phyloP scores from a whole-genome alignment of 2,797 vertebrate genomes.

The Ispidina lecontei region DNA sequence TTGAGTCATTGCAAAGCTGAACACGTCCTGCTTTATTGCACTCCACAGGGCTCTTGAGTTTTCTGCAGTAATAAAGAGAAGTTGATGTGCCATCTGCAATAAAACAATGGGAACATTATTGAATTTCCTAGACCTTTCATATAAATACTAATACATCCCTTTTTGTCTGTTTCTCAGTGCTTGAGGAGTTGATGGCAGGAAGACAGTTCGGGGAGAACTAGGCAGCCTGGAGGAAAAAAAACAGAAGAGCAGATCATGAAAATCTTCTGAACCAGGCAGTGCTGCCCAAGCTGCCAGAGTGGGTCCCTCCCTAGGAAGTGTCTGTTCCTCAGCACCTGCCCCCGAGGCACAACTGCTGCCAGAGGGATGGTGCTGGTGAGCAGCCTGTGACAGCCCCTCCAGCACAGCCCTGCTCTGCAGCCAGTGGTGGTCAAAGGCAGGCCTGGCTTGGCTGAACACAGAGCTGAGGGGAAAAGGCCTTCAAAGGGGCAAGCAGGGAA shows the following conservation, averaged over 20 bases:
- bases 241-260: background rate
- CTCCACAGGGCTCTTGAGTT: constrained; percentile 71
- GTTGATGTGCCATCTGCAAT: constrained; percentile 69
- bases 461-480: background rate
- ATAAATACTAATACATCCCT: constrained; percentile 40
- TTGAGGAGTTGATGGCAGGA: background rate
- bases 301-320: background rate
- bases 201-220: background rate
- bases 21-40: constrained; percentile 65
- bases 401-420: background rate
- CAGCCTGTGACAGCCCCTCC: background rate
- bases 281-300: background rate
- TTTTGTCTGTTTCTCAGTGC: constrained; percentile 26
- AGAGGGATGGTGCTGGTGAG: too few species aligned
- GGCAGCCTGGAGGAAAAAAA: background rate
- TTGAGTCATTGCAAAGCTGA: constrained; percentile 57
- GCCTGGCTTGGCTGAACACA: background rate
- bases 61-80: constrained; percentile 76
- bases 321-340: background rate
- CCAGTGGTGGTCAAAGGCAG: background rate
- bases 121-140: constrained; percentile 62
- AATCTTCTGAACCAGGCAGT: background rate
- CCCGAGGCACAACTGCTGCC: background rate
- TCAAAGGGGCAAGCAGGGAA: background rate
- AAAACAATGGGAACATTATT: constrained; percentile 70